Percentiles rank a stretch among this genome's conserved stretches.
phyloP scores from a whole-genome alignment of 23 tunicate genomes.

The Phallusia fumigata region DNA sequence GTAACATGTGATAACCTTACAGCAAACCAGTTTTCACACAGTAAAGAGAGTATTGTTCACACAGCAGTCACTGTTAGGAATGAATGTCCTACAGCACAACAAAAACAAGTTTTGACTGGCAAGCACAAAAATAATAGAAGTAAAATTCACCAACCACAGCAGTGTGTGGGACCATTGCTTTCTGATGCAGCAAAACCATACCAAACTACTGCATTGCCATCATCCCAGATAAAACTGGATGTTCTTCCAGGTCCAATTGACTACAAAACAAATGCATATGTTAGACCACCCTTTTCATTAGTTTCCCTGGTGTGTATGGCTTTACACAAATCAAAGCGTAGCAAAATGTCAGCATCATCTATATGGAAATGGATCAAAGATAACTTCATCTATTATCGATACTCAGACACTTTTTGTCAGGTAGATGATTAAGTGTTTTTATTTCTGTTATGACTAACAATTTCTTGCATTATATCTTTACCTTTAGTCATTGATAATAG shows the following conservation, averaged over 20 bases:
- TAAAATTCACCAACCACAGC: neutral
- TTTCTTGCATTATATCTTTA: neutral
- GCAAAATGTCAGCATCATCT: slow-evolving; percentile 32
- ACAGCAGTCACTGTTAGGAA: neutral
- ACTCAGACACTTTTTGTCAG: slow-evolving; percentile 22
- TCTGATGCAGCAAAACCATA: slow-evolving; percentile 9
- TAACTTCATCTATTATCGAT: slow-evolving; percentile 78
- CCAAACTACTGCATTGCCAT: slow-evolving; percentile 40
- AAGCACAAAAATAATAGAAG: neutral
- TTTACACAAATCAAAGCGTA: slow-evolving; percentile 40
- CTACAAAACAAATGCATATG: slow-evolving; percentile 83
- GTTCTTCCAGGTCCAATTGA: slow-evolving; percentile 57
- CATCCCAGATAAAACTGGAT: slow-evolving; percentile 43
- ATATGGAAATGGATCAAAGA: slow-evolving; percentile 89
- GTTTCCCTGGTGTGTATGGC: slow-evolving; percentile 75
- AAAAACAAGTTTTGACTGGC: neutral
- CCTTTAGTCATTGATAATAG: too few relatives aligned
- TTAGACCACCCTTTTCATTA: slow-evolving; percentile 58
- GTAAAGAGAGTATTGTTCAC: neutral
- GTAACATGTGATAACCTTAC: neutral
- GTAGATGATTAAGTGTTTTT: neutral
- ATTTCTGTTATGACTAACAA: neutral
- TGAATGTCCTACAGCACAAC: neutral
- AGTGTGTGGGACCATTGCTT: neutral
- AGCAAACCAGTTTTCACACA: neutral